Evolutionary conservation across 2,888 invertebrate species (phyloP), one percentile per base, ranked within the genome.

Genomic region (Acronicta leporina): DNA sequence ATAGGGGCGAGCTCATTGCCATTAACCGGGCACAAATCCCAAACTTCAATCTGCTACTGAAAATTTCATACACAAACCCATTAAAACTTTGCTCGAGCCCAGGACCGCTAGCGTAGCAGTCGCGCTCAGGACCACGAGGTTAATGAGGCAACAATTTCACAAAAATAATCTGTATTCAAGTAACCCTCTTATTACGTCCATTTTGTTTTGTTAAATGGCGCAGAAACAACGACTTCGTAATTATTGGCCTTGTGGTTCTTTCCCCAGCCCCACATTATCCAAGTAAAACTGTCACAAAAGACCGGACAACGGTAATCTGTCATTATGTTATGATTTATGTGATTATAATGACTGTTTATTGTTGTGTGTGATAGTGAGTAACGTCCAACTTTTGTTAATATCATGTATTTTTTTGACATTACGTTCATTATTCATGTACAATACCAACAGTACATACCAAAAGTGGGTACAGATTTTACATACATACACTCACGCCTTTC

Each of bases 161-260:
- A 5, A 33, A 54, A 70, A 57, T 35, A 53, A 35, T 27, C 14
- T 53, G 53, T 58, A 58, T 55, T 55, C 48, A 55, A 55, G 38
- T 14, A 50, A 48, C 42, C 48, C 57, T 58, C 62, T 58, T 57
- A 13, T 33, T 13, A 30, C 62, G 45, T 51, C 76, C 74, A 73
- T 77, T 68, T 73, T 75, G 67, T 65, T 68, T 64, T 67, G 82
- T 70, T 81, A 80, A 87, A 85, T 82, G 79, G 80, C 69, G 81
- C 79, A 80, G 85, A 83, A 86, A 83, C 82, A 80, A 85, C 82
- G 84, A 82, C 75, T 67, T 72, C 68, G 81, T 88, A 87, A 88
- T 87, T 75, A 63, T 68, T 72, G 67, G 60, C 61, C 76, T 38
- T 38, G 38, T n/a, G 38, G 38, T 2, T 69, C 45, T 54, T 70